These are phyloP conservation scores for Coregonus sp. DNA, from an alignment of 2,797 vertebrate genomes.

Conservation along the genomic window DNA sequence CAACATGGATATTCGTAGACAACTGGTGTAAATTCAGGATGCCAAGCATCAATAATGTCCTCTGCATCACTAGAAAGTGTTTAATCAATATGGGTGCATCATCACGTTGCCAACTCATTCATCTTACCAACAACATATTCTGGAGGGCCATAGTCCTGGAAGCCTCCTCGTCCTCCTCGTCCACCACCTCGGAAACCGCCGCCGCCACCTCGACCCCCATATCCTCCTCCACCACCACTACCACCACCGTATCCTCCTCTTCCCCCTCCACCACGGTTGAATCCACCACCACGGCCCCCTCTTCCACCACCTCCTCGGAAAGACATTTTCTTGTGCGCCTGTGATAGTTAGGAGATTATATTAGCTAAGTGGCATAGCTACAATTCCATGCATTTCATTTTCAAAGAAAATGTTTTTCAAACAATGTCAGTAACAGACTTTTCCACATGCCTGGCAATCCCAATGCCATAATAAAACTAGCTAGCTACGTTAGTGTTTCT, in stretches of 20 bases:
- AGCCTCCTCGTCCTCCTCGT: constrained; percentile 89
- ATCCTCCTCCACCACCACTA: constrained; percentile 56
- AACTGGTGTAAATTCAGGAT: neutral
- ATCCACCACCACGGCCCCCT: constrained; percentile 78
- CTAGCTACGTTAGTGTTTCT: too few relatives aligned
- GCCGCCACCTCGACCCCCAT: constrained; percentile 53
- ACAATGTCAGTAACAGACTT: too few relatives aligned
- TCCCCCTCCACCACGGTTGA: constrained; percentile 78
- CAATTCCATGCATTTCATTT: neutral
- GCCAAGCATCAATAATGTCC: neutral
- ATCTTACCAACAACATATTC: constrained; percentile 91
- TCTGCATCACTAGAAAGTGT: neutral
- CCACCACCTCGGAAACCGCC: constrained; percentile 70
- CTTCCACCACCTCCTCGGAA: constrained; percentile 72
- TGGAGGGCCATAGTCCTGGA: constrained; percentile 89
- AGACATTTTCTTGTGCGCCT: constrained; percentile 71
- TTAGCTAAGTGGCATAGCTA: neutral
- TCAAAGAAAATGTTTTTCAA: neutral
- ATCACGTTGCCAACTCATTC: too few relatives aligned
- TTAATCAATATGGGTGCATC: neutral
- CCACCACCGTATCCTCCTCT: constrained; percentile 64
- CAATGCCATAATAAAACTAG: too few relatives aligned
- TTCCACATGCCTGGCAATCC: too few relatives aligned
- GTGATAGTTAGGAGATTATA: neutral
- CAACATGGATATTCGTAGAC: neutral